These are phyloP conservation scores for Ophion ellenae DNA, from an alignment of 2,888 invertebrate species.

Conservation along the genomic window DNA sequence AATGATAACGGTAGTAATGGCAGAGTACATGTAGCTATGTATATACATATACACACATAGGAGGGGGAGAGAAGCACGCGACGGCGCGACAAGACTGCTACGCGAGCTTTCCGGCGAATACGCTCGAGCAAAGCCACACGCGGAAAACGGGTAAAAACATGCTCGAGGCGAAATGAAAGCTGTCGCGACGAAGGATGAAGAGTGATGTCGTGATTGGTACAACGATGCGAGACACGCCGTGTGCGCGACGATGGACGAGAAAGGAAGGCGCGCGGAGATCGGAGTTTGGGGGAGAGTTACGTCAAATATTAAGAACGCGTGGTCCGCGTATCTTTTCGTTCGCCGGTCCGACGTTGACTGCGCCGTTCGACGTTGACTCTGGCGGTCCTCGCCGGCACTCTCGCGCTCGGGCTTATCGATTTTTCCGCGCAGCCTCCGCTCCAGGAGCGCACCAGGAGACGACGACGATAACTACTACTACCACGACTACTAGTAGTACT, in stretches of 20 bases:
- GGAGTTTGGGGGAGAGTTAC: conserved; percentile 53
- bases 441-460: conserved; percentile 73
- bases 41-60: conserved; percentile 5
- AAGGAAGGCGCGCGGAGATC: no score
- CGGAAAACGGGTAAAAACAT: not conserved
- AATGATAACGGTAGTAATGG: not conserved
- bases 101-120: conserved; percentile 23
- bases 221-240: no score
- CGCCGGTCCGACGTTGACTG: conserved; percentile 82
- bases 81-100: conserved; percentile 24
- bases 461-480: not conserved
- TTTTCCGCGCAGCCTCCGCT: conserved; percentile 83
- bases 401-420: conserved; percentile 77
- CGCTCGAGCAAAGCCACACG: conserved; percentile 41
- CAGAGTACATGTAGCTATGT: not conserved
- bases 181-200: no score
- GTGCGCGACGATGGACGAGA: no score
- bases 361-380: conserved; percentile 77
- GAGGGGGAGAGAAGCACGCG: conserved; percentile 35
- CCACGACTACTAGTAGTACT: no score
- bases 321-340: conserved; percentile 76
- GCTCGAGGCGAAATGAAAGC: no score
- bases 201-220: no score
- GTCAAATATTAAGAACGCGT: conserved; percentile 65
- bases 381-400: conserved; percentile 76